Base-by-base conservation (phyloP, 2,113 vertebrate genomes). In the Oreochromis niloticus region DNA sequence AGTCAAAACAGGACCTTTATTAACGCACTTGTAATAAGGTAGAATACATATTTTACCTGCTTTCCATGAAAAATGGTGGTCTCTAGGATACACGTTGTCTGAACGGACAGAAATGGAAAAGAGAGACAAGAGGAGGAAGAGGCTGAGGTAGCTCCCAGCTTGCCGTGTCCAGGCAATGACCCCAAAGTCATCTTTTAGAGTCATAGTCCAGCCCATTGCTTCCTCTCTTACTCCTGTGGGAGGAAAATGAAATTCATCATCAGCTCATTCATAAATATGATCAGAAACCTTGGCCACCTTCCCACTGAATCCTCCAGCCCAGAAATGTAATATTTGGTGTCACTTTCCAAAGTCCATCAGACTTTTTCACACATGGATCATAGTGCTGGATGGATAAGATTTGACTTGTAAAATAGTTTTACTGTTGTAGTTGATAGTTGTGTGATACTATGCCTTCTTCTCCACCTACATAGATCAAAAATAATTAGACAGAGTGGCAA, bases 51-150 rank as follows among this genome's bases (percentile, higher is more conserved):
- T 89, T 84, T 95, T 98, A 99, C 98, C 98, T 97, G 97, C 95
- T 97, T 97, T 99, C 98, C 98, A 99, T 54, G 97, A 94, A 95
- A 98, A 99, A 32, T 97, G 97, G 81, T 96, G 96, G 83, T 97
- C 96, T 92, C 96, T 97, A 54, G 95, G 95, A 92, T 96, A 95
- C 89, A 97, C 96, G 80, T 97, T 90, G 95, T 98, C 97, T 85
- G 97, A 95, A 66, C 83, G 93, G 89, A 95, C 95, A 83, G 97
- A 96, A 56, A 96, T 91, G 85, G 97, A 92, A 79, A 97, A 89
- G 73, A 98, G 93, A 91, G 94, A 96, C 94, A 98, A 83, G 16
- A 95, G 85, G 84, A 97, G 89, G 89, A 97, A 84, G 84, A 97
- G 91, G 88, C 97, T 87, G 22, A 96, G 94, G 88, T 94, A 96